Evolutionary conservation across 2,113 vertebrate species (phyloP).

Genomic region (Gallinago paraguaiae): DNA sequence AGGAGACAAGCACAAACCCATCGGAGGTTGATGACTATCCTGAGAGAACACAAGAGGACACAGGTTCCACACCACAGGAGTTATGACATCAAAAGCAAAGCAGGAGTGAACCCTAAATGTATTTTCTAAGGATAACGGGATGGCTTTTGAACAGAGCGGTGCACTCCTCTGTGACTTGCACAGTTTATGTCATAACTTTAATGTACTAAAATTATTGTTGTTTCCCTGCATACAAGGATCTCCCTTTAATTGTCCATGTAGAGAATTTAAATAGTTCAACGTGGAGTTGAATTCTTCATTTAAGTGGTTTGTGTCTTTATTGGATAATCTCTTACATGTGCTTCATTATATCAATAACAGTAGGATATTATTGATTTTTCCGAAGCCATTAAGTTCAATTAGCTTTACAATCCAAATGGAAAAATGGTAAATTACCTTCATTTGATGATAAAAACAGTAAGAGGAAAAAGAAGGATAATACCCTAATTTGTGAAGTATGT

Average conservation of each 20-base stretch:
- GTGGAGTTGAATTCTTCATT: constrained; percentile 67
- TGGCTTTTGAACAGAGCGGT: accelerated
- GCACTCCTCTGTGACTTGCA: background rate
- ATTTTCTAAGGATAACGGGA: background rate
- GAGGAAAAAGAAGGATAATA: constrained; percentile 8
- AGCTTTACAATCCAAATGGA: constrained; percentile 74
- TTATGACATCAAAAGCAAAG: background rate
- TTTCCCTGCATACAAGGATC: constrained; percentile 23
- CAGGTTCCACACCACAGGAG: background rate
- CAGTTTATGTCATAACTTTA: background rate
- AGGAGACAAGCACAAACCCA: background rate
- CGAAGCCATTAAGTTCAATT: constrained; percentile 80
- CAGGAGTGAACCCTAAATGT: background rate
- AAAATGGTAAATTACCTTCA: constrained; percentile 71
- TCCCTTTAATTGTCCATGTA: background rate
- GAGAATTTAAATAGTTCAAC: constrained; percentile 60
- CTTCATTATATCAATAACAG: constrained; percentile 74
- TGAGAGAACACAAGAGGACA: background rate
- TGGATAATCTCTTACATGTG: constrained; percentile 66
- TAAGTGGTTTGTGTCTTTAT: constrained; percentile 66
- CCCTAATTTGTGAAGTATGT: constrained; percentile 63
- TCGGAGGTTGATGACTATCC: background rate
- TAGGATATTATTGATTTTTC: constrained; percentile 80
- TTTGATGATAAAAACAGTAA: constrained; percentile 67
- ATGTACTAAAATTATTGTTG: background rate